Evolutionary conservation across 2,888 invertebrate genomes (phyloP).

Genomic region (Neelides folsomi): DNA sequence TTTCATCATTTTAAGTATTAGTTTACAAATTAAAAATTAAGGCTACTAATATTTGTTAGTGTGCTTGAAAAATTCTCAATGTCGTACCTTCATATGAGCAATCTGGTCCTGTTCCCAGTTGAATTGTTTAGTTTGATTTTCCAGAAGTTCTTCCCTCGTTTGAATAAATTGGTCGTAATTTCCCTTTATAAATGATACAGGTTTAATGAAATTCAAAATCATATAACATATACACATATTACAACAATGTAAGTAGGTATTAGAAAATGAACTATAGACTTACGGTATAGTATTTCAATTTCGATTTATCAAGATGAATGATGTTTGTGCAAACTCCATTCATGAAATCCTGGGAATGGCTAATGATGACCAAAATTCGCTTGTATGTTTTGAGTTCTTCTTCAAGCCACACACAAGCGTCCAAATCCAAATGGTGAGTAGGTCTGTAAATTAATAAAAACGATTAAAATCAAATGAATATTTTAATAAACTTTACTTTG

Average conservation of each 20-base stretch:
- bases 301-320: slow-evolving; percentile 83
- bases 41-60: not conserved
- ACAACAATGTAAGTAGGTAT: not conserved
- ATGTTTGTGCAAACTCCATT: slow-evolving; percentile 96
- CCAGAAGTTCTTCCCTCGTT: slow-evolving; percentile 83
- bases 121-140: slow-evolving; percentile 98
- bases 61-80: not conserved
- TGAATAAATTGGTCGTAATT: slow-evolving; percentile 95
- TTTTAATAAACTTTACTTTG: not conserved
- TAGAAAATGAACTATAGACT: slow-evolving; percentile 33
- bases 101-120: slow-evolving; percentile 99
- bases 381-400: slow-evolving; percentile 93
- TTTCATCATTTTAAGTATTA: slow-evolving; percentile 16
- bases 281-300: slow-evolving; percentile 85
- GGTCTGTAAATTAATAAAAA: not conserved
- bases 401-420: slow-evolving; percentile 99
- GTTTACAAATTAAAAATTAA: not conserved
- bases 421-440: slow-evolving; percentile 52
- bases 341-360: slow-evolving; percentile 98
- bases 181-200: slow-evolving; percentile 40
- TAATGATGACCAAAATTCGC: slow-evolving; percentile 90
- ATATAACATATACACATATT: not conserved
- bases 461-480: not conserved
- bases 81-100: slow-evolving; percentile 85
- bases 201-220: not conserved